Evolutionary conservation across 2,888 invertebrate genomes (phyloP).

Genomic region (Scaptomyza flava): DNA sequence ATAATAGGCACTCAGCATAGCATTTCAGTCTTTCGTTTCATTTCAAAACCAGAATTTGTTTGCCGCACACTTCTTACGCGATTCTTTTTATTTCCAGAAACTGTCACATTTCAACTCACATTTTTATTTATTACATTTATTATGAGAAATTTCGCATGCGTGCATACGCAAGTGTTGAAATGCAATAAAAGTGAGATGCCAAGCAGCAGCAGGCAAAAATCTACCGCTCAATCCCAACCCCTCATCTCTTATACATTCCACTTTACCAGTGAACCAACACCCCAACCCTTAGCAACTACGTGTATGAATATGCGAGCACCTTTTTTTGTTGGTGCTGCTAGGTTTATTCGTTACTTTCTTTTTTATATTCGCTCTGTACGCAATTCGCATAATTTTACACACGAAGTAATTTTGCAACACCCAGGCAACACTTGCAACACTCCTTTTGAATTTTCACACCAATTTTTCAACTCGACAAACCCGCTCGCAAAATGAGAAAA

Average conservation of each 20-base stretch:
- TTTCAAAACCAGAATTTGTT: conserved; percentile 4
- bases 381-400: conserved; percentile 81
- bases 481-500: conserved; percentile 52
- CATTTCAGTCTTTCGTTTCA: conserved; percentile 20
- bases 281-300: conserved; percentile 40
- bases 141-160: conserved; percentile 80
- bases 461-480: conserved; percentile 82
- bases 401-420: conserved; percentile 81
- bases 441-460: conserved; percentile 83
- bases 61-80: background rate
- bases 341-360: conserved; percentile 30
- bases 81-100: conserved; percentile 49
- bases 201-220: conserved; percentile 44
- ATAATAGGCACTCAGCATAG: conserved; percentile 17
- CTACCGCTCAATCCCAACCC: conserved; percentile 8
- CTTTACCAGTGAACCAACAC: conserved; percentile 3
- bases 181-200: conserved; percentile 80
- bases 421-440: conserved; percentile 72
- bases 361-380: conserved; percentile 55
- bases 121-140: conserved; percentile 80
- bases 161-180: conserved; percentile 77
- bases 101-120: conserved; percentile 80
- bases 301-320: conserved; percentile 79
- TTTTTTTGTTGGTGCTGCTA: conserved; percentile 46
- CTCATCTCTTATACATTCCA: conserved; percentile 13